Evolutionary conservation across 92 coral and sea anemone genomes (phyloP).

Genomic region (Heteractis magnifica): DNA sequence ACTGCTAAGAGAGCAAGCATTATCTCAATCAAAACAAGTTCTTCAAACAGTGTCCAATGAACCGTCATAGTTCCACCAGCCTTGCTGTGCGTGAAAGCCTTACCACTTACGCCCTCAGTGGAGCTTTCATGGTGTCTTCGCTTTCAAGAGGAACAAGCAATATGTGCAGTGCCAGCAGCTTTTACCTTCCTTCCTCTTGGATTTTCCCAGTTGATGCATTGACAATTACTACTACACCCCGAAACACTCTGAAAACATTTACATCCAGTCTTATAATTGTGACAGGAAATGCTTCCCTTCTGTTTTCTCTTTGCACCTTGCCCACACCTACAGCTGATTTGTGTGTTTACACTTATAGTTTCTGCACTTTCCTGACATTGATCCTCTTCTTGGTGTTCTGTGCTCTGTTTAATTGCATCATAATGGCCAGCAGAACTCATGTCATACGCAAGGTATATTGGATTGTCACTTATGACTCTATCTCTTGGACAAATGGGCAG

Average conservation of each 20-base stretch:
- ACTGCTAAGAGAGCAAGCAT: slow-evolving; percentile 38
- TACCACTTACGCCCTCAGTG: slow-evolving; percentile 45
- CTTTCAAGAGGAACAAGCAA: slow-evolving; percentile 45
- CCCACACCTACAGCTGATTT: no score
- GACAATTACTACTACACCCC: slow-evolving; percentile 41
- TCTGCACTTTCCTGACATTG: slow-evolving; percentile 41
- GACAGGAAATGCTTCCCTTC: slow-evolving; percentile 41
- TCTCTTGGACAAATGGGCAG: slow-evolving; percentile 40
- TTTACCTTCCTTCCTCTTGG: neutral
- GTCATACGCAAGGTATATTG: slow-evolving; percentile 57
- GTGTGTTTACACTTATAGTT: no score
- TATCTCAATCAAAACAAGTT: slow-evolving; percentile 50
- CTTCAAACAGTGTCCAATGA: slow-evolving; percentile 69
- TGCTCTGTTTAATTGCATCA: slow-evolving; percentile 41
- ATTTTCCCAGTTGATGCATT: slow-evolving; percentile 56
- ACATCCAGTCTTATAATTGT: slow-evolving; percentile 49
- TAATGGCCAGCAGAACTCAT: slow-evolving; percentile 60
- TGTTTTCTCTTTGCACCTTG: slow-evolving; percentile 54
- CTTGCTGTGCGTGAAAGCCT: slow-evolving; percentile 32
- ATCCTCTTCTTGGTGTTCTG: slow-evolving; percentile 29
- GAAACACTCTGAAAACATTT: slow-evolving; percentile 33
- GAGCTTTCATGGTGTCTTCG: slow-evolving; percentile 48
- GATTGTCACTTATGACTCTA: slow-evolving; percentile 30
- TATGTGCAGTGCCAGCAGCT: neutral
- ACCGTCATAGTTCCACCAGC: slow-evolving; percentile 59